Evolutionary conservation across 2,113 vertebrate genomes (phyloP), one percentile per base, ranked within the genome.

Genomic region (Labrus mixtus): DNA sequence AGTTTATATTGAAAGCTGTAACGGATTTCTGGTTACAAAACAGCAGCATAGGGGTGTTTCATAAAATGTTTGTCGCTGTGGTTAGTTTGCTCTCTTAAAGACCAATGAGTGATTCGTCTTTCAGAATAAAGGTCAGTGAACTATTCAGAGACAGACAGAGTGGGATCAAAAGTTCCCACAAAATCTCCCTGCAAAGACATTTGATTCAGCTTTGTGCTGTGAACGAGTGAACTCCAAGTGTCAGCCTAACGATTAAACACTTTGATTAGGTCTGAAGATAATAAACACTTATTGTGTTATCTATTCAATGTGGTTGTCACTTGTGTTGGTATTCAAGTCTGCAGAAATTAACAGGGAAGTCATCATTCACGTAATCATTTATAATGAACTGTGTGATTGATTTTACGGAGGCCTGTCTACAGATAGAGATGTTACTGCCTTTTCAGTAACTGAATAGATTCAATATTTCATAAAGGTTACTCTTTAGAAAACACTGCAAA

Each of bases 111-210:
- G 5, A 19, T 62, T 59, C 29, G 57, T 55, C 50, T n/a, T 13
- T 64, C 73, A 78, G 15, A 63, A 9, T 63, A 84, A 80, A 83
- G 68, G 81, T 79, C 68, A 76, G 8, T 25, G 13, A 54, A 41
- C 48, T 4, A n/a, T 45, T 69, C 56, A 69, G 37, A 76, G 10
- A 19, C 72, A 90, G 81, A 90, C 78, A 54, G 83, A 29, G 86
- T 83, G 84, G 79, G 86, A 86, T 84, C 73, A 81, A 69, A 86
- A 59, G 58, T 58, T 33, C 29, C 61, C 67, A 67, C 73, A 64
- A 74, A 20, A 15, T 46, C 55, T 59, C 56, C 33, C 57, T 10
- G 48, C 16, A n/a, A 22, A 62, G 70, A 53, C 57, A 11, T 23
- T 6, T 73, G 36, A 48, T 48, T 48, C 46, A 48, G 46, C 46